Base-by-base conservation (phyloP, 2,113 vertebrate genomes). In the Nanorana parkeri region DNA sequence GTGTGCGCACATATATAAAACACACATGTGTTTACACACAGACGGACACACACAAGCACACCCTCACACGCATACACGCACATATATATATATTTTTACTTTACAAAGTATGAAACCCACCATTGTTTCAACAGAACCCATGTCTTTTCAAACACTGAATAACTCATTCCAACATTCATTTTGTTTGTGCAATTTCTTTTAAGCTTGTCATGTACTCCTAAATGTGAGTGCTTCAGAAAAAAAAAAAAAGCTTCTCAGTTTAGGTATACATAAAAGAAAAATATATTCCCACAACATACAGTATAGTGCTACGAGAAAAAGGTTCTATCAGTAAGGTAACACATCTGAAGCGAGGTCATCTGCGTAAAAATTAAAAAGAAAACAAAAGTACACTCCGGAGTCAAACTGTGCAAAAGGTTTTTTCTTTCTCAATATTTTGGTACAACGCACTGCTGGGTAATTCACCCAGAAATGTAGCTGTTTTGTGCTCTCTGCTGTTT, bases 301-400 rank as follows among this genome's bases (percentile, higher is more conserved):
- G 95, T 96, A 94, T 93, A 97, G 95, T 96, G 96, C 96, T 98
- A 98, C 95, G 95, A 94, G 93, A 91, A 95, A n/a, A 95, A 96
- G 93, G 92, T 94, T 91, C 93, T 94, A 92, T 90, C 90, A 87
- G 92, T 93, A 94, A 95, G 92, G 92, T 94, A 95, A 94, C 92
- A 91, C 90, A 91, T 92, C 88, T 90, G 92, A 95, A 94, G 93
- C 92, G 93, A 95, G 93, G 93, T 95, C 93, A 90, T 91, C 92
- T 93, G 93, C 90, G 92, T 92, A 89, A 94, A 94, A 94, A 90
- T 94, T 94, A 92, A 90, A 83, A 75, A 82, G 58, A 64, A 76
- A 71, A 76, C 10, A 91, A 94, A 94, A 92, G 91, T 93, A 89
- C 89, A 92, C 94, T 94, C 95, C 90, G 90, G 93, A 95, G 93